Evolutionary conservation across 2,888 invertebrate species (phyloP).

Genomic region (Andrena bucephala): DNA sequence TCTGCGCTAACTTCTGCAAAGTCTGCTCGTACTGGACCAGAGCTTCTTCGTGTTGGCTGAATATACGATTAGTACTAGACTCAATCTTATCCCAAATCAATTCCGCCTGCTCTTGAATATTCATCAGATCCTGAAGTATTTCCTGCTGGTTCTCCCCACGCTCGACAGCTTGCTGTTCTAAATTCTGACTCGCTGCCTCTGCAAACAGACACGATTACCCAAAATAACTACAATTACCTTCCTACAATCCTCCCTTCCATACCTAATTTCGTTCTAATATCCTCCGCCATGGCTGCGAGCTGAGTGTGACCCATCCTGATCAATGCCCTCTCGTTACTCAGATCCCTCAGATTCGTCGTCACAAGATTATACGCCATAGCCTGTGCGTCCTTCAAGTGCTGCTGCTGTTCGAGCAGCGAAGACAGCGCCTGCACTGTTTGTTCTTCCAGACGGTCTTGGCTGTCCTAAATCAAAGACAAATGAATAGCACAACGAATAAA

Average conservation of each 20-base stretch:
- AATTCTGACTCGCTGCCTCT: conserved; percentile 86
- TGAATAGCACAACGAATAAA: neutral
- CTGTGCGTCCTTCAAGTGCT: conserved; percentile 86
- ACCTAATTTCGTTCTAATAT: conserved; percentile 87
- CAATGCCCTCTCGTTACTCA: conserved; percentile 87
- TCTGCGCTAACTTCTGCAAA: conserved; percentile 85
- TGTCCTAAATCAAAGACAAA: conserved; percentile 75
- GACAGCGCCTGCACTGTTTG: conserved; percentile 84
- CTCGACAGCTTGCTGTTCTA: conserved; percentile 85
- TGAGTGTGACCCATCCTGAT: conserved; percentile 87
- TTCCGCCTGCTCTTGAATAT: conserved; percentile 86
- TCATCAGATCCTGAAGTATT: conserved; percentile 86
- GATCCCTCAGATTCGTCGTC: conserved; percentile 86
- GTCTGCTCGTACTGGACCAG: conserved; percentile 85
- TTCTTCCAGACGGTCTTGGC: conserved; percentile 85
- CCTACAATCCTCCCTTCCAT: conserved; percentile 39
- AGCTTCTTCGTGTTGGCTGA: conserved; percentile 85
- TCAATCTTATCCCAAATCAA: conserved; percentile 87
- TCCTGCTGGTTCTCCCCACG: conserved; percentile 86
- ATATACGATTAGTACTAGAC: conserved; percentile 82
- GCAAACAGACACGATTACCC: conserved; percentile 22
- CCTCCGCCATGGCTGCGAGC: conserved; percentile 86
- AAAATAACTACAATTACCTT: neutral
- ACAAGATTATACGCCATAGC: conserved; percentile 86
- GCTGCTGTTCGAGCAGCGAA: conserved; percentile 86